phyloP scores from a whole-genome alignment of 2,797 vertebrate species.

The Oryzias dopingdopingensis region DNA sequence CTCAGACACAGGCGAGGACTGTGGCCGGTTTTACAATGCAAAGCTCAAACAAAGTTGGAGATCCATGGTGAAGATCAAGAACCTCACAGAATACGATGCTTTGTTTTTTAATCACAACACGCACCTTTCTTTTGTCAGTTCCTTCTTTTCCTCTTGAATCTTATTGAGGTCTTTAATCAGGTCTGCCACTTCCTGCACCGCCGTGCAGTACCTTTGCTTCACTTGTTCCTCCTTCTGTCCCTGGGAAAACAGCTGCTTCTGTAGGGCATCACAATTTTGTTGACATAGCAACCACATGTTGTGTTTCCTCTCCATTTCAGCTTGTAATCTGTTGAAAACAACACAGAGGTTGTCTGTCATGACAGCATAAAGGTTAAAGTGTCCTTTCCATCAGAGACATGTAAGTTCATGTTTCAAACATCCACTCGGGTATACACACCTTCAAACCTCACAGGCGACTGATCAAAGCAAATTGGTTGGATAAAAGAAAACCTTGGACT shows the following conservation, averaged over 20 bases:
- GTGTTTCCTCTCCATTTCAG: constrained; percentile 83
- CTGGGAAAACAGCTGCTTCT: constrained; percentile 81
- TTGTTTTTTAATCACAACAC: not conserved
- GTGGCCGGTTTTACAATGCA: too few species aligned
- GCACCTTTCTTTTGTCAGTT: constrained; percentile 81
- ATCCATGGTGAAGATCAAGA: not conserved
- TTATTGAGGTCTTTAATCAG: constrained; percentile 71
- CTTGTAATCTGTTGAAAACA: constrained; percentile 74
- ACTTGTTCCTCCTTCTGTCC: constrained; percentile 78
- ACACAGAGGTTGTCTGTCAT: constrained; percentile 19
- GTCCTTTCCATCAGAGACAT: constrained; percentile 19
- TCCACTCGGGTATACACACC: constrained; percentile 26
- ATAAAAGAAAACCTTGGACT: constrained; percentile 23
- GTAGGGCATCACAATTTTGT: constrained; percentile 75
- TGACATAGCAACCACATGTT: constrained; percentile 81
- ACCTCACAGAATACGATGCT: not conserved
- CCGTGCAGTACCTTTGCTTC: constrained; percentile 64
- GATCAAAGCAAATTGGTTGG: constrained; percentile 32
- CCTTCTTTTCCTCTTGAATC: constrained; percentile 72
- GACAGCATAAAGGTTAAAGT: constrained; percentile 1
- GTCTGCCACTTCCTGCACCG: constrained; percentile 77
- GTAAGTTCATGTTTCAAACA: constrained; percentile 16
- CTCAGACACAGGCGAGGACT: too few species aligned
- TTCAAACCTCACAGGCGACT: constrained; percentile 23
- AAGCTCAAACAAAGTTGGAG: not conserved